Evolutionary conservation across 2,888 invertebrate genomes (phyloP).

Genomic region (Dinocampus coccinellae): DNA sequence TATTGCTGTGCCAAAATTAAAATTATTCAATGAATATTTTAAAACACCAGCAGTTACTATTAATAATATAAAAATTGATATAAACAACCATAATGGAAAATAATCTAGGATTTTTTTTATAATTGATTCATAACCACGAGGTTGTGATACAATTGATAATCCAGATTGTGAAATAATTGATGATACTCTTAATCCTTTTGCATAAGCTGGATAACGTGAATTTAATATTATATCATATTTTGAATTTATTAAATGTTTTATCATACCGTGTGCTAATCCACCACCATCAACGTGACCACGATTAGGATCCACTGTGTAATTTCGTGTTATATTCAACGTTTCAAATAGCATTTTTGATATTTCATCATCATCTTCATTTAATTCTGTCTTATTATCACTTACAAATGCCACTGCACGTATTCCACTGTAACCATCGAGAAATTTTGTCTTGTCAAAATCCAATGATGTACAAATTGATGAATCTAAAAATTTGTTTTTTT

Average conservation of each 20-base stretch:
- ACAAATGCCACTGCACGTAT: neutral
- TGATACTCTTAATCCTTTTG: neutral
- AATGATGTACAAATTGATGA: neutral
- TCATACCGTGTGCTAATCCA: neutral
- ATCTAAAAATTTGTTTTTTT: neutral
- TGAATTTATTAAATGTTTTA: neutral
- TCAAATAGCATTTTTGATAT: neutral
- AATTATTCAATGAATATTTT: neutral
- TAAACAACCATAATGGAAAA: neutral
- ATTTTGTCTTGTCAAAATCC: neutral
- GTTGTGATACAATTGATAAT: neutral
- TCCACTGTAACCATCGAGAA: neutral
- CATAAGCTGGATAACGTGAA: neutral
- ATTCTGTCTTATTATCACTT: neutral
- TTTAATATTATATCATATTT: neutral
- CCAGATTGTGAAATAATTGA: neutral
- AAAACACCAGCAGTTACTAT: neutral
- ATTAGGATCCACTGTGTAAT: neutral
- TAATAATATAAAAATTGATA: neutral
- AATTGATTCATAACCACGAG: neutral
- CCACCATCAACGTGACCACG: neutral
- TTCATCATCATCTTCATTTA: neutral
- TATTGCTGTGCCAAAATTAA: neutral
- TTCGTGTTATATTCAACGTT: neutral
- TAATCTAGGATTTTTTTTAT: neutral